Evolutionary conservation across 1,140 invertebrate species (phyloP).

Genomic region (Brachionus sp.): DNA sequence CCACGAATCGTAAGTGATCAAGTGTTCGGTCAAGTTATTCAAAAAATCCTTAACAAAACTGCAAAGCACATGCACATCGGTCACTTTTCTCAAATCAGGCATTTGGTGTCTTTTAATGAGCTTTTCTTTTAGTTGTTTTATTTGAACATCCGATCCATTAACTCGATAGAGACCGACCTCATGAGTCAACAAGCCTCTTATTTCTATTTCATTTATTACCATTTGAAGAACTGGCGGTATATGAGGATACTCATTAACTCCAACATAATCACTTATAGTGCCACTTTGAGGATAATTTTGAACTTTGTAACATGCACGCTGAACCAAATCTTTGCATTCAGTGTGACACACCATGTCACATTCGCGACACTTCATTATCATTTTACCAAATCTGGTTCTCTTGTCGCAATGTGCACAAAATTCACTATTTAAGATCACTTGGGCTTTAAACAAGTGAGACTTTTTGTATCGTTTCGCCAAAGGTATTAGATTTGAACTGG

Average conservation of each 20-base stretch:
- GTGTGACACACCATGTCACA: slow-evolving; percentile 17
- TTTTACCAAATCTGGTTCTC: slow-evolving; percentile 39
- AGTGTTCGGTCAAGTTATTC: slow-evolving; percentile 38
- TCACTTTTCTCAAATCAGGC: slow-evolving; percentile 24
- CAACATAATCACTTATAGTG: slow-evolving; percentile 13
- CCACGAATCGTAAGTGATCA: slow-evolving; percentile 42
- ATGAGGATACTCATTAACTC: neutral
- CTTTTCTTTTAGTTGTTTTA: neutral
- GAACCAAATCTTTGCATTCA: slow-evolving; percentile 33
- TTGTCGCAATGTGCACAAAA: slow-evolving; percentile 33
- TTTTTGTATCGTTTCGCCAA: slow-evolving; percentile 33
- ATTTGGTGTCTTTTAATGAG: slow-evolving; percentile 21
- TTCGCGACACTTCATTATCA: slow-evolving; percentile 20
- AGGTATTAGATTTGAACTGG: neutral
- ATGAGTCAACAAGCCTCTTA: slow-evolving; percentile 18
- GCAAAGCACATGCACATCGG: slow-evolving; percentile 31
- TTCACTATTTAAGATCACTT: slow-evolving; percentile 37
- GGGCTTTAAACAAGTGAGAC: slow-evolving; percentile 23
- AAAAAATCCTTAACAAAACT: slow-evolving; percentile 46
- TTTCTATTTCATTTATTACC: slow-evolving; percentile 44
- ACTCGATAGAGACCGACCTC: slow-evolving; percentile 46
- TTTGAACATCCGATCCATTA: slow-evolving; percentile 23
- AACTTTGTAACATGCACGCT: slow-evolving; percentile 20
- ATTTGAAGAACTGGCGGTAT: slow-evolving; percentile 31
- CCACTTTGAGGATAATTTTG: slow-evolving; percentile 13